These are phyloP conservation scores for Sthenelais limicola DNA, from an alignment of 2,888 invertebrate genomes.

Conservation along the genomic window DNA sequence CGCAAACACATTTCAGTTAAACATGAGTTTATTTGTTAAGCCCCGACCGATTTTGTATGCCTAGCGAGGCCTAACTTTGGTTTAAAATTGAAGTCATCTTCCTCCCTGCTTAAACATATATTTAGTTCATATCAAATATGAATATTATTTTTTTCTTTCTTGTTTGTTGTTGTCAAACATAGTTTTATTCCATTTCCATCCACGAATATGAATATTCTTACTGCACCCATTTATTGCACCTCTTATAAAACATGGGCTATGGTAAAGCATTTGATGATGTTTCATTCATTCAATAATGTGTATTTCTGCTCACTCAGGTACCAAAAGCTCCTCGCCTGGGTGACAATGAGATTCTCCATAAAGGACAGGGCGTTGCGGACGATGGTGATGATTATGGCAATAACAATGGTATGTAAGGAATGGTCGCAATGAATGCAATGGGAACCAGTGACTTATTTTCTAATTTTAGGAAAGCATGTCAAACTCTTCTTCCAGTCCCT, in stretches of 20 bases:
- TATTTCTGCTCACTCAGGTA: not conserved
- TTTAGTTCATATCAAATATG: no score
- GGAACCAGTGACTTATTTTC: no score
- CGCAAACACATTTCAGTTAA: no score
- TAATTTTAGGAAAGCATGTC: no score
- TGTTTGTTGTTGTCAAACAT: not conserved
- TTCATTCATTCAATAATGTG: not conserved
- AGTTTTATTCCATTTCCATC: not conserved
- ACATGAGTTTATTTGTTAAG: no score
- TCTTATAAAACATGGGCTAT: not conserved
- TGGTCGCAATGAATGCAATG: no score
- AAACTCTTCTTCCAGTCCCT: no score
- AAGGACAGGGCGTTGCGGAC: slow-evolving; percentile 12
- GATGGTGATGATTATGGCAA: slow-evolving; percentile 21
- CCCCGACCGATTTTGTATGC: no score
- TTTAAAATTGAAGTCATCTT: no score
- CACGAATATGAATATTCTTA: not conserved
- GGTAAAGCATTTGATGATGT: not conserved
- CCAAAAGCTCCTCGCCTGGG: slow-evolving; percentile 7
- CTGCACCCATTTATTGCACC: not conserved
- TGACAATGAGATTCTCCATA: slow-evolving; percentile 17
- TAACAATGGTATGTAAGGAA: slow-evolving; percentile 13
- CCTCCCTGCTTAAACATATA: no score
- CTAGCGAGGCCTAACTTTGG: no score
- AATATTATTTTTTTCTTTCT: not conserved